phyloP scores from a whole-genome alignment of 2,797 vertebrate species.

The Sebastes umbrosus region DNA sequence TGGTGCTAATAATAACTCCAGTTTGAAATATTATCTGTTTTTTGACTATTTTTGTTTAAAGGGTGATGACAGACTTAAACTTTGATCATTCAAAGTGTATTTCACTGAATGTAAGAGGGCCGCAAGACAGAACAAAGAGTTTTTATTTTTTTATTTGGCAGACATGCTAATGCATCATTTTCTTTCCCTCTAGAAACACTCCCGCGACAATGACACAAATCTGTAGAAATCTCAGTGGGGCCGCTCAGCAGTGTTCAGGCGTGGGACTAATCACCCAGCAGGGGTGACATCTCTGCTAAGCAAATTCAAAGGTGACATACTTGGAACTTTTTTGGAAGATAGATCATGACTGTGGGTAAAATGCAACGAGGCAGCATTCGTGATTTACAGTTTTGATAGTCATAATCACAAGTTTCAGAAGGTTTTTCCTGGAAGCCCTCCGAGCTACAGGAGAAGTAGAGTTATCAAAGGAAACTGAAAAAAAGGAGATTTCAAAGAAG shows the following conservation, averaged over 20 bases:
- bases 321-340: constrained; percentile 24
- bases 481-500: background rate
- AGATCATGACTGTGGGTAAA: constrained; percentile 11
- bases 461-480: no score
- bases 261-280: constrained; percentile 54
- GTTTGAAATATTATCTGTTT: constrained; percentile 18
- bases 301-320: constrained; percentile 38
- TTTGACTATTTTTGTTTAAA: constrained; percentile 25
- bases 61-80: constrained; percentile 24
- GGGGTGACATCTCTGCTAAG: constrained; percentile 35
- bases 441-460: background rate
- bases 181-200: constrained; percentile 9
- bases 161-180: constrained; percentile 25
- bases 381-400: background rate
- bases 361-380: background rate
- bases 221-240: constrained; percentile 48
- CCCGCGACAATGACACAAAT: constrained; percentile 37
- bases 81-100: constrained; percentile 38
- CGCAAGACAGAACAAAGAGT: constrained; percentile 41
- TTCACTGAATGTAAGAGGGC: background rate
- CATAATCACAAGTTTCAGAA: background rate
- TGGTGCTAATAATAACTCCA: constrained; percentile 52
- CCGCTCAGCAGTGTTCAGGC: constrained; percentile 20
- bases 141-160: constrained; percentile 5
- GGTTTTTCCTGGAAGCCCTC: background rate